A percentile compares a stretch with the other conserved stretches of the same genome.
Conservation (phyloP, 2,797 vertebrate species). For the Gorsachius magnificus region DNA sequence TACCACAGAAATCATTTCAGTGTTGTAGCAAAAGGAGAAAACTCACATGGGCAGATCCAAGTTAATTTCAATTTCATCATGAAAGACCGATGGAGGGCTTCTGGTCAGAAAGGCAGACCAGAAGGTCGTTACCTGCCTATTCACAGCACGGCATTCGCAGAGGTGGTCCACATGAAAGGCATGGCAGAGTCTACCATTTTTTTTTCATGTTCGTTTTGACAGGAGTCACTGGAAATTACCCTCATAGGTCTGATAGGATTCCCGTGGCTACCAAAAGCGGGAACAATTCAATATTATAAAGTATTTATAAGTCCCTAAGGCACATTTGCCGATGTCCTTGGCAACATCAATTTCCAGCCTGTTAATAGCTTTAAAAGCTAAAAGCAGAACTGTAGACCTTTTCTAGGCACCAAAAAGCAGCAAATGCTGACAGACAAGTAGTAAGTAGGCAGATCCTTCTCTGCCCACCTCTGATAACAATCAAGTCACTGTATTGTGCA, state of each 20-base stretch:
- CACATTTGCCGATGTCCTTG: slow-evolving; percentile 52
- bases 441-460: slow-evolving; percentile 56
- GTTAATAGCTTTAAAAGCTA: slow-evolving; percentile 70
- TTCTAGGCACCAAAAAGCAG: slow-evolving; percentile 43
- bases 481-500: slow-evolving; percentile 45
- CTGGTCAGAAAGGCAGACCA: neutral
- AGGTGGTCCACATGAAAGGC: neutral
- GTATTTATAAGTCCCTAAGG: slow-evolving; percentile 57
- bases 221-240: slow-evolving; percentile 17
- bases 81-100: neutral
- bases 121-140: neutral
- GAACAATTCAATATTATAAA: slow-evolving; percentile 59
- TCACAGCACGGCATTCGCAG: neutral
- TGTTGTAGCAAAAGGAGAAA: neutral
- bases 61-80: neutral
- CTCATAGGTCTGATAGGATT: neutral
- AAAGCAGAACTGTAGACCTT: slow-evolving; percentile 56
- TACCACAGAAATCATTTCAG: neutral
- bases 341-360: slow-evolving; percentile 62
- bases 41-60: neutral
- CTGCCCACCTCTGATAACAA: slow-evolving; percentile 58
- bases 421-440: slow-evolving; percentile 58
- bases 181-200: neutral
- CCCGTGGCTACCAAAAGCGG: slow-evolving; percentile 43
- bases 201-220: neutral